phyloP scores from a whole-genome alignment of 2,888 invertebrate genomes.

The Hirtodrosophila alboralis region DNA sequence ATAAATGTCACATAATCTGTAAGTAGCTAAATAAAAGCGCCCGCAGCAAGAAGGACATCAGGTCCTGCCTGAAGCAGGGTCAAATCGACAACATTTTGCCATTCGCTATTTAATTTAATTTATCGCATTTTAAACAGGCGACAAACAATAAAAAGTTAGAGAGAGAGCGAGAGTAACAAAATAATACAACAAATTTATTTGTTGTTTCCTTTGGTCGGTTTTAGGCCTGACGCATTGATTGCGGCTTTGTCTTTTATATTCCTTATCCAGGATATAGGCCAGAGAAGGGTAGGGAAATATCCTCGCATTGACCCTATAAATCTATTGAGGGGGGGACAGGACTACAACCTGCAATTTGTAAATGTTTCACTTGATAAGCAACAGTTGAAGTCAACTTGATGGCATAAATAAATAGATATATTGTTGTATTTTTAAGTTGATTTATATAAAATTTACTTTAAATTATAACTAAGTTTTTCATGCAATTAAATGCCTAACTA shows the following conservation, averaged over 20 bases:
- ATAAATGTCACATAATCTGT: slow-evolving; percentile 84
- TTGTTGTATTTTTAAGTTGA: too few relatives aligned
- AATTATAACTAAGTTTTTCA: too few relatives aligned
- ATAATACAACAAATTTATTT: slow-evolving; percentile 70
- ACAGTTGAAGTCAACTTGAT: not conserved
- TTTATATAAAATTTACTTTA: too few relatives aligned
- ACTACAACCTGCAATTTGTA: too few relatives aligned
- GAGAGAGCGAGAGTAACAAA: slow-evolving; percentile 44
- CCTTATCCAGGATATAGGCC: not conserved
- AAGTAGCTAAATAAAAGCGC: slow-evolving; percentile 80
- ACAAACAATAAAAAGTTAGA: slow-evolving; percentile 57
- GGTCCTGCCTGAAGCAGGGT: slow-evolving; percentile 1
- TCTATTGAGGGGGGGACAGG: too few relatives aligned
- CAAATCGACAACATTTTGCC: slow-evolving; percentile 10
- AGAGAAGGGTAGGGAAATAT: not conserved
- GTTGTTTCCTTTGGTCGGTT: slow-evolving; percentile 46
- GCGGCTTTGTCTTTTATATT: slow-evolving; percentile 59
- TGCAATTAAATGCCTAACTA: too few relatives aligned
- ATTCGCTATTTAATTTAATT: slow-evolving; percentile 74
- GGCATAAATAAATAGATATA: too few relatives aligned
- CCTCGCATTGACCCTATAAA: slow-evolving; percentile 22
- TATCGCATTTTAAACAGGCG: slow-evolving; percentile 78
- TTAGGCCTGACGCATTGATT: slow-evolving; percentile 59
- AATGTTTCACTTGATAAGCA: slow-evolving; percentile 25
- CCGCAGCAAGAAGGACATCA: slow-evolving; percentile 33